phyloP scores from a whole-genome alignment of 2,113 vertebrate species.

The Brachypteracias leptosomus region DNA sequence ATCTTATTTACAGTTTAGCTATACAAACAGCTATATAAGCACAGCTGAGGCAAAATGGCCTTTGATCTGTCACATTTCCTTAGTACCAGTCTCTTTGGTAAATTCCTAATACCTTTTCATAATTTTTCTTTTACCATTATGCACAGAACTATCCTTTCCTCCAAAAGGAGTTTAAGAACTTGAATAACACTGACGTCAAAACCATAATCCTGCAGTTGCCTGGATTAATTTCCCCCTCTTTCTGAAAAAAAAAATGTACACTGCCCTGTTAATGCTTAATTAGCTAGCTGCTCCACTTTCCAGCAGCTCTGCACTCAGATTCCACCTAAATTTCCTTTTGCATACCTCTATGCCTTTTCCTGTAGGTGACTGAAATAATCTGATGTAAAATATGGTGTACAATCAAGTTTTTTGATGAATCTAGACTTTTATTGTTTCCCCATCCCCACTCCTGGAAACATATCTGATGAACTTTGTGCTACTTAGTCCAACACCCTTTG shows the following conservation, averaged over 20 bases:
- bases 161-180: conserved; percentile 2
- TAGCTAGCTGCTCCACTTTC: neutral
- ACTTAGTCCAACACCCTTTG: neutral
- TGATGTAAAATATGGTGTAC: neutral
- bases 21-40: neutral
- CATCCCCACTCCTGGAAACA: neutral
- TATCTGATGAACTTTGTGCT: neutral
- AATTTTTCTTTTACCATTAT: conserved; percentile 3
- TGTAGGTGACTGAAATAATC: neutral
- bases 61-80: neutral
- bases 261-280: neutral
- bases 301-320: neutral
- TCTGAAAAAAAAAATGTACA: neutral
- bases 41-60: neutral
- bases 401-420: neutral
- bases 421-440: neutral
- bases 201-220: neutral
- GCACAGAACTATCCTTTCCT: neutral
- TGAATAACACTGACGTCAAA: conserved; percentile 1
- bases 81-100: neutral
- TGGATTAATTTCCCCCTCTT: neutral
- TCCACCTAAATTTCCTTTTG: neutral
- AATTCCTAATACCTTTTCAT: neutral
- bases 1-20: neutral
- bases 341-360: neutral